Base-by-base conservation (phyloP, 2,113 vertebrate species). In the Festucalex cinctus region DNA sequence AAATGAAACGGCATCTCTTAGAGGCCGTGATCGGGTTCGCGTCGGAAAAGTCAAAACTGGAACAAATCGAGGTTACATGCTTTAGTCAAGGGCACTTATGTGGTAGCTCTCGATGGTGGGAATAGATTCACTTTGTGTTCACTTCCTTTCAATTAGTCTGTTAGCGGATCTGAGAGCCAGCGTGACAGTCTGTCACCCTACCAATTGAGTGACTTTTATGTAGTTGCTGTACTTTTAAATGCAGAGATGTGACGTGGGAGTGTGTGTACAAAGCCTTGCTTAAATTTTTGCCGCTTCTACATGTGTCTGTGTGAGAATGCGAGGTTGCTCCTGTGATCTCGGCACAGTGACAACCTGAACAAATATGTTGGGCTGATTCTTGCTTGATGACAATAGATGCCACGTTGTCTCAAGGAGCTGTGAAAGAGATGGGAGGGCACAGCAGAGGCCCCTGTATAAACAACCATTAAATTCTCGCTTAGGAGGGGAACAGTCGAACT, bases 361-460 rank as follows among this genome's bases (percentile, higher is more conserved):
- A 92, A 92, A 92, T 91, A 92, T 76, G 84, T 79, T 73, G 89
- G 83, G 83, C 78, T 87, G 87, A 91, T 90, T 92, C 89, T 90
- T 88, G 83, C 77, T 86, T 80, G 82, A 88, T 91, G 86, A 91
- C 91, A 91, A 92, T 87, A 84, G 84, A 66, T 90, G 91, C 84
- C 86, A 88, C 90, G 85, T 91, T 86, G 79, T 89, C 88, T 87
- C 90, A 81, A 84, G 87, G 86, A 81, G 77, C 81, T 69, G 76
- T 85, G 70, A 87, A 89, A 90, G 88, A 80, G 81, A 90, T 77
- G 75, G 85, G 85, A 91, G 88, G 88, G 84, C 79, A 79, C 79
- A 76, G 83, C 76, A 66, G 88, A 86, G 88, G 85, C 81, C 88
- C 89, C 86, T 91, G 92, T 91, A 89, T 93, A 91, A 93, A 93